phyloP scores from a whole-genome alignment of 2,113 vertebrate genomes.

The Rostratula benghalensis region DNA sequence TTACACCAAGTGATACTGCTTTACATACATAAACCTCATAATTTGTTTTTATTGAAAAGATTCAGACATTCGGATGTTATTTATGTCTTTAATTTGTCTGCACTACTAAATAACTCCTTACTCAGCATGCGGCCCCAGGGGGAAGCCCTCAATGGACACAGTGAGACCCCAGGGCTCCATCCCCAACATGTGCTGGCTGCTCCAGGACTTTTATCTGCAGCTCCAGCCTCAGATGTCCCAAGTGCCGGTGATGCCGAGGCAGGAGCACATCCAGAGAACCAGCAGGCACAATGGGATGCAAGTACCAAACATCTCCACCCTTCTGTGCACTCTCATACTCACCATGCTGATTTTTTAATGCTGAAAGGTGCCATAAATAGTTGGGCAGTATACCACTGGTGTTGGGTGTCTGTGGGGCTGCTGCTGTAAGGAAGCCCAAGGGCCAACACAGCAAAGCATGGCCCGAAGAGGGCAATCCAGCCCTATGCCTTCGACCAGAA shows the following conservation, averaged over 20 bases:
- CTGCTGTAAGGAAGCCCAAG: rapidly evolving
- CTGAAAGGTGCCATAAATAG: neutral
- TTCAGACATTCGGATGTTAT: slow-evolving; percentile 64
- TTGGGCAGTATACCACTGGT: neutral
- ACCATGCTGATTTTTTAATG: neutral
- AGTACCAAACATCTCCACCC: neutral
- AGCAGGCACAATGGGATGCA: neutral
- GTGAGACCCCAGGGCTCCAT: rapidly evolving
- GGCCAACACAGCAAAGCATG: neutral
- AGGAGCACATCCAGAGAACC: neutral
- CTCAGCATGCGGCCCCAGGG: neutral
- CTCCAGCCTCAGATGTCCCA: neutral
- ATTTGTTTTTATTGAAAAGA: slow-evolving; percentile 76
- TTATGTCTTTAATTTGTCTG: slow-evolving; percentile 79
- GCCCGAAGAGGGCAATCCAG: neutral
- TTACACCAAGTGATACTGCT: slow-evolving; percentile 50
- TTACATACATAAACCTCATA: slow-evolving; percentile 76
- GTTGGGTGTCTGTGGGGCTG: neutral
- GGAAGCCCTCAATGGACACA: neutral
- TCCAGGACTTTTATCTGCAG: neutral
- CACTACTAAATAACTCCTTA: slow-evolving; percentile 67
- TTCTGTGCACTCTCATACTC: neutral
- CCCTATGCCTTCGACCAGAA: neutral
- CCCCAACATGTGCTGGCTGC: neutral
- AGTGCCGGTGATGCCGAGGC: rapidly evolving